Evolutionary conservation across 1,140 invertebrate genomes (phyloP), one percentile per base, ranked within the genome.

Genomic region (Eubasilissa regina): DNA sequence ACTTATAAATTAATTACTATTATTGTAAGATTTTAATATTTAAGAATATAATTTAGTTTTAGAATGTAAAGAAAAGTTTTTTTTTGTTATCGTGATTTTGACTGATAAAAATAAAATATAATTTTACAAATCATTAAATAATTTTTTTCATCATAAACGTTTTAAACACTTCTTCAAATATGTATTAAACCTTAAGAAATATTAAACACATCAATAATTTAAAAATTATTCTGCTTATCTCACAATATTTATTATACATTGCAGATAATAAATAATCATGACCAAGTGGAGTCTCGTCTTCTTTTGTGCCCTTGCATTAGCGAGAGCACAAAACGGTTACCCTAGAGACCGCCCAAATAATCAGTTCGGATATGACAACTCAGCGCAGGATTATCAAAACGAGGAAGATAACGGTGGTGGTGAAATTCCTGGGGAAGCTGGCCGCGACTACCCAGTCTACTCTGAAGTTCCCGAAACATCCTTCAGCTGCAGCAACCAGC

Each of bases 361-460:
- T 19, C 83, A 81, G 19, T 15, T 83, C 10, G 70, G 58, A 13
- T 81, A 84, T 72, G 53, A 83, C 10, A 35, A 11, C 12, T 64
- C 35, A 25, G 48, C 12, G 3, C 60, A 66, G 44, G 68, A 43
- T 17, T 77, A 68, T 21, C 1, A 80, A 11, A 7, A 45, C 4
- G 72, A 72, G 6, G 66, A 62, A 10, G 77, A 78, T 43, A 77
- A 75, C 35, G 62, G 51, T 10, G 79, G 66, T 11, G 81, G 70
- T 48, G 79, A 77, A 17, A 83, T 83, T 47, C 81, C 76, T 10
- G 81, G 81, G 47, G 79, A 79, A 64, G 53, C 91, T 77, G 92
- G 90, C 47, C 85, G 81, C 13, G 92, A 93, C 83, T 93, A 93
- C 84, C 92, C 92, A 11, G 91, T 92, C 58, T 91, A 89, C 75